These are phyloP conservation scores for Polydrusus pterygomalis DNA, from an alignment of 2,888 invertebrate genomes.

Conservation along the genomic window DNA sequence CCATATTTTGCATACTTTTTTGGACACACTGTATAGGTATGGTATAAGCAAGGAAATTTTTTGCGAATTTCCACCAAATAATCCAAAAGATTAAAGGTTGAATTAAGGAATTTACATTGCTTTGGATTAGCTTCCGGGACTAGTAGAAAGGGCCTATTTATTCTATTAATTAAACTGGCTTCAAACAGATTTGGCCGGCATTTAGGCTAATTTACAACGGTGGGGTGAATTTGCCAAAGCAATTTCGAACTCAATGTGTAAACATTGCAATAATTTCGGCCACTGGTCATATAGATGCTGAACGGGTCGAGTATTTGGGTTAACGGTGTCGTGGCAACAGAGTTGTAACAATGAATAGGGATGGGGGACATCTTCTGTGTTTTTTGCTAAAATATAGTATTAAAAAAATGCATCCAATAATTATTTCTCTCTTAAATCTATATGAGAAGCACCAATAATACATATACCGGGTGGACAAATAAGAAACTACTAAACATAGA, in stretches of 20 bases:
- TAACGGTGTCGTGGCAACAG: no score
- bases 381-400: no score
- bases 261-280: neutral
- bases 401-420: no score
- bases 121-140: slow-evolving; percentile 11
- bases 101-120: slow-evolving; percentile 5
- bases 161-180: slow-evolving; percentile 25
- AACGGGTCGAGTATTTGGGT: neutral
- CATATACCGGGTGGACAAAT: no score
- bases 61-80: neutral
- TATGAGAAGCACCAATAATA: no score
- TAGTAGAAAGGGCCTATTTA: slow-evolving; percentile 22
- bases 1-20: no score
- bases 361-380: no score
- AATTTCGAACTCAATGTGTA: slow-evolving; percentile 3
- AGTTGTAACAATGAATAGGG: no score
- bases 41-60: neutral
- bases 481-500: no score
- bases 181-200: slow-evolving; percentile 15
- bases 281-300: slow-evolving; percentile 1
- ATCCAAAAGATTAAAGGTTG: slow-evolving; percentile 9
- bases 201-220: slow-evolving; percentile 11
- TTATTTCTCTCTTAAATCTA: no score
- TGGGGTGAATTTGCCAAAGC: slow-evolving; percentile 10
- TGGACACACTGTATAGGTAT: no score